A percentile compares a stretch with the other conserved stretches of the same genome.
Conservation (phyloP, 2,888 invertebrate genomes). For the Acleris cristana region DNA sequence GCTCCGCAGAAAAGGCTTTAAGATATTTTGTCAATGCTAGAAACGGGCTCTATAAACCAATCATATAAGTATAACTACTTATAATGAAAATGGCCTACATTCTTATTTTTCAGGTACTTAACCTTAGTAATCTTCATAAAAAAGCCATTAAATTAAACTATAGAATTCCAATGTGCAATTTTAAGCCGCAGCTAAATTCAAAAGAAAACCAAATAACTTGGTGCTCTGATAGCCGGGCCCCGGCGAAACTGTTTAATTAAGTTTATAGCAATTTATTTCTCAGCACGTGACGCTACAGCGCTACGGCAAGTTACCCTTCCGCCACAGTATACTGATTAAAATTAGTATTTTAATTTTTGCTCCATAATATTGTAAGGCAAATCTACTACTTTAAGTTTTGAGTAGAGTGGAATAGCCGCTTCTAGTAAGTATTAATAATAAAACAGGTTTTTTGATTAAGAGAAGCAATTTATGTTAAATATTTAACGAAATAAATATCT, state of each 20-base stretch:
- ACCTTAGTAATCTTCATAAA: too few species aligned
- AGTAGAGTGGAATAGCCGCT: background rate
- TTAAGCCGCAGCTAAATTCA: constrained; percentile 6
- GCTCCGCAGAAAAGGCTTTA: too few species aligned
- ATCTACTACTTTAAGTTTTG: background rate
- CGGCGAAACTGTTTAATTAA: constrained; percentile 65
- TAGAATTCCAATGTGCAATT: background rate
- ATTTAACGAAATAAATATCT: too few species aligned
- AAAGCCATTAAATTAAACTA: too few species aligned
- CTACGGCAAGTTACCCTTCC: constrained; percentile 47
- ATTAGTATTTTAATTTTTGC: background rate
- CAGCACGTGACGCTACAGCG: constrained; percentile 61
- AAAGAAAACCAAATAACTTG: constrained; percentile 26
- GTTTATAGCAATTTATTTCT: constrained; percentile 67
- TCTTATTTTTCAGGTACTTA: too few species aligned
- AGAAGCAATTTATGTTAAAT: too few species aligned
- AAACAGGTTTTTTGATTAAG: too few species aligned
- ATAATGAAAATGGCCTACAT: too few species aligned
- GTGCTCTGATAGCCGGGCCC: constrained; percentile 2
- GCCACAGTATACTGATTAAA: constrained; percentile 39
- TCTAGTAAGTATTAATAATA: too few species aligned
- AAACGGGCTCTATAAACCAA: too few species aligned
- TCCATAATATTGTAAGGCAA: background rate
- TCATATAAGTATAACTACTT: too few species aligned
- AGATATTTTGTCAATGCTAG: too few species aligned